Percentiles rank a stretch among this genome's conserved stretches.
Evolutionary conservation across 2,888 invertebrate species (phyloP).

Genomic region (Meghimatium bilineatum): DNA sequence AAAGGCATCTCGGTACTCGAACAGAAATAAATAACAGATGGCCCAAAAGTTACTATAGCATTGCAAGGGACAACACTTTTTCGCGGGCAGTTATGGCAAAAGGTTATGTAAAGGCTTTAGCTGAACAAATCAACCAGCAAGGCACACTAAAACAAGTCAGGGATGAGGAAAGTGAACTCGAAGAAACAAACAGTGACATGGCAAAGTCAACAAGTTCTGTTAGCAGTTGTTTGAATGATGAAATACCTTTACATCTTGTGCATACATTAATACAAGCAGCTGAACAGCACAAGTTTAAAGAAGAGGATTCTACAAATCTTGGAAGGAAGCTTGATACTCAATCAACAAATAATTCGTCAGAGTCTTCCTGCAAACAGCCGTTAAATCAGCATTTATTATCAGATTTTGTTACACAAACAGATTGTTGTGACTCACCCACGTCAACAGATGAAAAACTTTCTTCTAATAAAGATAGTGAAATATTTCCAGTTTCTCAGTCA

Average conservation of each 20-base stretch:
- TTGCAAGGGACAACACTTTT: constrained; percentile 58
- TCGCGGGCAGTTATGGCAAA: constrained; percentile 59
- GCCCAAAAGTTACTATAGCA: constrained; percentile 49
- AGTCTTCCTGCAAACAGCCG: background rate
- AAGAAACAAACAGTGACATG: background rate
- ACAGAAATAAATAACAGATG: constrained; percentile 42
- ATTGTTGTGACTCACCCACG: background rate
- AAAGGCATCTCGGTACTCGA: constrained; percentile 18
- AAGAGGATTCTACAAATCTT: background rate
- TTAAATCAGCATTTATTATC: background rate
- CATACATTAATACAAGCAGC: constrained; percentile 8
- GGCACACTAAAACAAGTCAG: background rate
- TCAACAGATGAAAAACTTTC: constrained; percentile 8
- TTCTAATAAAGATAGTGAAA: background rate
- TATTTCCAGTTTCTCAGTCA: background rate
- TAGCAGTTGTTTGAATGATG: background rate
- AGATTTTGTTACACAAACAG: background rate
- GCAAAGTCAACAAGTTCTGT: background rate
- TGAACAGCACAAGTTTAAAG: constrained; percentile 8
- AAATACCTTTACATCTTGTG: background rate
- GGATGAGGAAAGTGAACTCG: constrained; percentile 16
- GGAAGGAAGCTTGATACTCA: background rate
- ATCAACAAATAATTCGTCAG: background rate
- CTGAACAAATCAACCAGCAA: constrained; percentile 60
- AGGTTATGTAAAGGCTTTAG: constrained; percentile 67